These are phyloP conservation scores for Polydesmus complanatus DNA, from an alignment of 2,888 invertebrate genomes.

Conservation along the genomic window DNA sequence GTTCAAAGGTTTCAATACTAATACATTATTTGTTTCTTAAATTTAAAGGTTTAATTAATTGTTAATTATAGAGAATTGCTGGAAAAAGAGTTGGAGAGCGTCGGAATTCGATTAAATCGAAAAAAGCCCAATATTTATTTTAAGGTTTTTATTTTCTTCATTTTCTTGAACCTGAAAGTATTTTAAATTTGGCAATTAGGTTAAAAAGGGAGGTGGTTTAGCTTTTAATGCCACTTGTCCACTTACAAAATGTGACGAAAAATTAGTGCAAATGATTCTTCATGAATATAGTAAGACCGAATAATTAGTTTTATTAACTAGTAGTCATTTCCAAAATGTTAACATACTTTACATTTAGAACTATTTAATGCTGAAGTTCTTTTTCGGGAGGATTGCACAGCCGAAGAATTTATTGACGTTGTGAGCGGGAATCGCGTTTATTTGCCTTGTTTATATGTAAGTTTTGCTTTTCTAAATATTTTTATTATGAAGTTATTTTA, in stretches of 20 bases:
- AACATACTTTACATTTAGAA: conserved; percentile 25
- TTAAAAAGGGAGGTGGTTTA: conserved; percentile 89
- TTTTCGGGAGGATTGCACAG: conserved; percentile 87
- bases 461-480: neutral
- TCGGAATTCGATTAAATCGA: conserved; percentile 93
- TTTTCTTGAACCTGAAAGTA: neutral
- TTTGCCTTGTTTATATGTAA: conserved; percentile 84
- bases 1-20: conserved; percentile 49
- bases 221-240: conserved; percentile 94
- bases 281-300: conserved; percentile 85
- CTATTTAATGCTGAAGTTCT: conserved; percentile 51
- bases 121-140: conserved; percentile 95
- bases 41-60: neutral
- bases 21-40: neutral
- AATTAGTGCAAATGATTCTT: conserved; percentile 91
- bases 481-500: neutral
- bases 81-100: conserved; percentile 90
- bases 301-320: conserved; percentile 20
- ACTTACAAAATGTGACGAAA: conserved; percentile 84
- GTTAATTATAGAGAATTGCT: conserved; percentile 49
- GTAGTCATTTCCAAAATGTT: neutral
- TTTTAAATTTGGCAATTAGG: conserved; percentile 36
- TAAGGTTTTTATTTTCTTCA: conserved; percentile 46
- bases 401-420: conserved; percentile 96
- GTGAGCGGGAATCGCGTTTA: conserved; percentile 91